Base-by-base conservation (phyloP, 2,888 invertebrate genomes). In the Phengaris arion region DNA sequence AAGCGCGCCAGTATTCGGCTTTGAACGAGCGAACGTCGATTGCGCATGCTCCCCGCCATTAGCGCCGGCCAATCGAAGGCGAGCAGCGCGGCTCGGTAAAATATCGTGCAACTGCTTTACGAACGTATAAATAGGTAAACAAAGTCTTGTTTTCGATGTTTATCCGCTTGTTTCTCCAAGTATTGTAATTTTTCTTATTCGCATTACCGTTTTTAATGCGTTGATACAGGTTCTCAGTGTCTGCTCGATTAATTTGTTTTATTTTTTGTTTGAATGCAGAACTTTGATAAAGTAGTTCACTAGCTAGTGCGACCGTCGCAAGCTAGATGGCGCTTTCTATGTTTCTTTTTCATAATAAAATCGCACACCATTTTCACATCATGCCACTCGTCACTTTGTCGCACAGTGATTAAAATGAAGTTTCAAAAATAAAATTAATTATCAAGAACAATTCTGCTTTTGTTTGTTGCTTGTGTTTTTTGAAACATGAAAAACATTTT, bases 1-100 rank as follows among this genome's bases (percentile, higher is more conserved):
- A 87, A 93, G 90, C 92, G 92, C 93, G 93, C 93, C 93, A 93
- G 92, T 93, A 92, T 92, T 92, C 89, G 92, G 87, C 92, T 90
- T 85, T 84, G 84, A 87, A 87, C 88, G 89, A 89, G 84, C 87
- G 85, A 83, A 85, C 85, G 85, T 85, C 86, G 87, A 91, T 84
- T 84, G 89, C 92, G 93, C 93, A 91, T 92, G 93, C 92, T 87
- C 93, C 92, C 92, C 92, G 88, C 91, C 89, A 86, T 83, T 86
- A 83, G 81, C 76, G 76, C 78, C 85, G 80, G 81, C 93, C 93
- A 93, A 93, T 93, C 88, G 91, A 89, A 86, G 86, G 80, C 82
- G 82, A 90, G 89, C 84, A 83, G 78, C 82, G 81, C 81, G 81
- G 82, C 83, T 82, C 83, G 80, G 81, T 81, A 87, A 85, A 85